Percentiles rank a stretch among this genome's conserved stretches.
These are phyloP conservation scores for Cebus imitator DNA, from an alignment of 2,113 vertebrate genomes.

Conservation along the genomic window DNA sequence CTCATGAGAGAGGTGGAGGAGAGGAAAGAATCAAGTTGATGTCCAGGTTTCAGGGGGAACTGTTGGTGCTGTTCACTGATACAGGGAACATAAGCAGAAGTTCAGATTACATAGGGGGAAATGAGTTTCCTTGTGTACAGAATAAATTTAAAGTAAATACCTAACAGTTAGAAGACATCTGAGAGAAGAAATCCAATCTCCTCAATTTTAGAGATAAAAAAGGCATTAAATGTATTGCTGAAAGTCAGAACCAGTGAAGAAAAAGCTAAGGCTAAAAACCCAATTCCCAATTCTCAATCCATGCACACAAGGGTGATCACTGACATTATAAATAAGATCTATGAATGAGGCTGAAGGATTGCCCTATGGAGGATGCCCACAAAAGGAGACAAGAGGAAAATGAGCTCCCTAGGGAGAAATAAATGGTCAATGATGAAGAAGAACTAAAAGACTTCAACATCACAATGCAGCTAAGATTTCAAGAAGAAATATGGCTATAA, in stretches of 20 bases:
- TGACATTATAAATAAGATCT: background rate
- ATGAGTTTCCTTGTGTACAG: background rate
- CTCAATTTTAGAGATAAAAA: slow-evolving; percentile 36
- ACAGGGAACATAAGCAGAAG: background rate
- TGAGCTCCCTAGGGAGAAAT: background rate
- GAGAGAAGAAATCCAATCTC: slow-evolving; percentile 31
- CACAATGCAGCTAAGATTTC: background rate
- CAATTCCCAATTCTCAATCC: background rate
- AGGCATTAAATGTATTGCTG: background rate
- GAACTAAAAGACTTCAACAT: background rate
- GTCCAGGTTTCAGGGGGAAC: background rate
- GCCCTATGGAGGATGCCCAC: background rate
- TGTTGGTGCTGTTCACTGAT: background rate
- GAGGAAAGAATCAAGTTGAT: background rate
- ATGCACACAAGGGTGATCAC: background rate
- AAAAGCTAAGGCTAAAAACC: background rate
- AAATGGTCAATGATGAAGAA: background rate
- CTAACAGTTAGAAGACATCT: background rate
- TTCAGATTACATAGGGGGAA: background rate
- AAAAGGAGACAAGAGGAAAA: background rate
- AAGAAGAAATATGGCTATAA: slow-evolving; percentile 6
- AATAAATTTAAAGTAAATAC: slow-evolving; percentile 8
- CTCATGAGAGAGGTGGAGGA: background rate
- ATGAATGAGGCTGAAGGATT: background rate
- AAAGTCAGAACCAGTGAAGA: background rate